Conservation (phyloP, 2,888 invertebrate genomes). For the Eristalinus sepulchralis region DNA sequence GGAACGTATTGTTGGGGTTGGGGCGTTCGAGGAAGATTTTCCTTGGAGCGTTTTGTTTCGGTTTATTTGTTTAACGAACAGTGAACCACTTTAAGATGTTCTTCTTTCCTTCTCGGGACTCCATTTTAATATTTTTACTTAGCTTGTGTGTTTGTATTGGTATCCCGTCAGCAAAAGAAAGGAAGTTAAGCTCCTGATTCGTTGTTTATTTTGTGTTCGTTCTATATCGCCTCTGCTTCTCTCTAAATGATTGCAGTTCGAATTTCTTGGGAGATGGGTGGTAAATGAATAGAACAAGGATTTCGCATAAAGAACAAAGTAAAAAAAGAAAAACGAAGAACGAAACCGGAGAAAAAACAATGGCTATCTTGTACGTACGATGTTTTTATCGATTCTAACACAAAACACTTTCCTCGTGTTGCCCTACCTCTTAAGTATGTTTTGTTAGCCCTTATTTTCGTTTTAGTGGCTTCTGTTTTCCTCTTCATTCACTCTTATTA, state of each 20-base stretch:
- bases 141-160: neutral
- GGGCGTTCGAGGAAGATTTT: neutral
- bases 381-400: constrained; percentile 18
- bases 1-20: neutral
- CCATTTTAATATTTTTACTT: neutral
- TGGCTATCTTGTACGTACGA: neutral
- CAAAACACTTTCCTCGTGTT: constrained; percentile 2
- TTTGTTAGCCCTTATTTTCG: constrained; percentile 1
- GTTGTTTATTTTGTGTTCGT: constrained; percentile 14
- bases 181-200: constrained; percentile 9
- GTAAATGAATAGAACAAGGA: neutral
- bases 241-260: constrained; percentile 18
- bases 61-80: neutral
- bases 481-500: constrained; percentile 9
- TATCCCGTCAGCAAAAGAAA: neutral
- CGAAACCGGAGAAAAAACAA: neutral
- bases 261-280: neutral
- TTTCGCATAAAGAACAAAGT: neutral
- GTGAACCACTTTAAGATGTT: neutral
- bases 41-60: neutral
- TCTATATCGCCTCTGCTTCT: neutral
- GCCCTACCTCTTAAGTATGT: neutral
- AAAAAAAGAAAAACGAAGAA: neutral
- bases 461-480: constrained; percentile 13
- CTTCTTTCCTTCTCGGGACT: neutral